Base-by-base conservation (phyloP, 1,140 invertebrate genomes). In the Drosophila lini region DNA sequence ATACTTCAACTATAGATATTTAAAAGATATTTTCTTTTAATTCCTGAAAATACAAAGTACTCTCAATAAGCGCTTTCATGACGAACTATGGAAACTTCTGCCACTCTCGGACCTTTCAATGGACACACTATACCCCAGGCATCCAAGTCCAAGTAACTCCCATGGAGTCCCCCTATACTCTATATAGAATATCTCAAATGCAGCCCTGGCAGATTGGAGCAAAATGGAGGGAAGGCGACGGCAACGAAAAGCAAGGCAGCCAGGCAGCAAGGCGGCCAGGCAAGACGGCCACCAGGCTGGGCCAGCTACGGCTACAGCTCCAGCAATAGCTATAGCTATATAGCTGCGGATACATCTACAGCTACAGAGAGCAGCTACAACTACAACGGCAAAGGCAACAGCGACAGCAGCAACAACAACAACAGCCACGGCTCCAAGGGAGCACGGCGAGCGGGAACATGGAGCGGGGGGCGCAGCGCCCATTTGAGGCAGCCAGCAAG, bases 401-500 rank as follows among this genome's bases (percentile, higher is more conserved):
- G 41, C 41, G 34, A 73, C 44, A 45, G 53, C 77, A 42, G 16
- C 42, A 45, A 25, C 44, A 31, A 9, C 45, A 45, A 74, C 80
- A 48, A 83, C 80, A 57, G 52, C 59, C 45, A 55, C 68, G 52
- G 75, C 80, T 69, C 67, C 68, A 36, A 62, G 75, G 83, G 82
- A 69, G 67, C 56, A 56, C 13, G 52, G 52, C 52, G 1, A 55
- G 52, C 52, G 52, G 52, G 52, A 19, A 56, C 34, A 55, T 61
- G 76, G 69, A 62, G 68, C 74, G 77, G 74, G 77, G 71, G 78
- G 71, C 62, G 82, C 84, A 88, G 84, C 84, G 84, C 82, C 83
- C 83, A 88, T 89, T 88, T 88, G 84, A 84, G 57, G 81, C 84
- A 91, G 62, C 91, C 84, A 92, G 52, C 82, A 92, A 86, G 88